phyloP scores from a whole-genome alignment of 2,797 vertebrate genomes.

The Malacoraja senta region DNA sequence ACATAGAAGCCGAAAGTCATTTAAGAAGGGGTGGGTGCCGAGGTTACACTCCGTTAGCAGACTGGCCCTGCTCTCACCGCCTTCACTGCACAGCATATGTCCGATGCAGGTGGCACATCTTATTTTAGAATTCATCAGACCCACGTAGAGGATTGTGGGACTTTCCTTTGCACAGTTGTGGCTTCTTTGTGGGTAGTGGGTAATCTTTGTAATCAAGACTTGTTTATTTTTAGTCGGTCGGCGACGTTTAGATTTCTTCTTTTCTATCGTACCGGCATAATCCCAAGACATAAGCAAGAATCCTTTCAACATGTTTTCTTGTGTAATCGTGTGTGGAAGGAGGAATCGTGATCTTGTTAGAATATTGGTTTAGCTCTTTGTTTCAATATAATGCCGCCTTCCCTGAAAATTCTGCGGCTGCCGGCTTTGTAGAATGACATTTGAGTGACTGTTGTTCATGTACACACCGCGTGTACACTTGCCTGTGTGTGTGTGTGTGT shows the following conservation, averaged over 20 bases:
- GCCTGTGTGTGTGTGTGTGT: not conserved
- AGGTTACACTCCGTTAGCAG: not conserved
- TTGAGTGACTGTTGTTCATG: not conserved
- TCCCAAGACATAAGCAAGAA: not conserved
- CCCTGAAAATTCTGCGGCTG: not conserved
- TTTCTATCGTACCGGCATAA: not conserved
- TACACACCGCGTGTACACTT: not conserved
- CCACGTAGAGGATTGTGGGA: constrained; percentile 18
- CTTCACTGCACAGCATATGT: not conserved
- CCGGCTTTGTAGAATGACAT: not conserved
- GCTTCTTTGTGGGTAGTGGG: constrained; percentile 32
- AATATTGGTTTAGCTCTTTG: not conserved
- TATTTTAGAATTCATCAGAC: constrained; percentile 21
- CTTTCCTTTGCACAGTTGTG: constrained; percentile 27
- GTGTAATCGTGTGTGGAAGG: too few species aligned
- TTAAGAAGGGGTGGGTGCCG: not conserved
- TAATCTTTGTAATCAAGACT: not conserved
- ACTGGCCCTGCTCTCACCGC: not conserved
- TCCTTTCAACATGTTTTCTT: not conserved
- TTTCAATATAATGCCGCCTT: not conserved
- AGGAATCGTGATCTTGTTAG: not conserved
- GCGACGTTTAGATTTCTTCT: not conserved
- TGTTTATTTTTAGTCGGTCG: not conserved
- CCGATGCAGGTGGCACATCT: constrained; percentile 16
- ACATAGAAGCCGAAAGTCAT: not conserved